Conservation (phyloP, 2,113 vertebrate species). For the Drymodes brunneopygia region DNA sequence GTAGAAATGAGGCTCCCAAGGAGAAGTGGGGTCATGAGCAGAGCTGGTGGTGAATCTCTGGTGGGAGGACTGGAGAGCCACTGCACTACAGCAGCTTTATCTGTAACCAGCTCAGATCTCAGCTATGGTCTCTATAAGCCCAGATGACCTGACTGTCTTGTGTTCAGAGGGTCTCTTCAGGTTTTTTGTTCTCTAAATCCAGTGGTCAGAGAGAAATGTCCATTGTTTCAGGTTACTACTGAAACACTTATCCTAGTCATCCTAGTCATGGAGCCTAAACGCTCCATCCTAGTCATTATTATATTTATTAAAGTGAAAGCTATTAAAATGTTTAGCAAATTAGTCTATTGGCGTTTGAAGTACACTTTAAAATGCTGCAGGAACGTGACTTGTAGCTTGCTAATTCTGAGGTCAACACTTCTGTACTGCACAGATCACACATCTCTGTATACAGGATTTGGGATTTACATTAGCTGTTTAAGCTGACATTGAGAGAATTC, state of each 20-base stretch:
- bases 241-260: too few species aligned
- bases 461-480: neutral
- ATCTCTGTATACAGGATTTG: neutral
- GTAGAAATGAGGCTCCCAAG: neutral
- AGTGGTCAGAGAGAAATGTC: neutral
- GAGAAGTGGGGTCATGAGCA: neutral
- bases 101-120: neutral
- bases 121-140: neutral
- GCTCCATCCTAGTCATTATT: too few species aligned
- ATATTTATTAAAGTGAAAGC: neutral
- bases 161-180: neutral
- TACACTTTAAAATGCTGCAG: neutral
- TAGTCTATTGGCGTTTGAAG: neutral
- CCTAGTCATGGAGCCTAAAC: too few species aligned
- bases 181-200: neutral
- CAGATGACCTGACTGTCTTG: neutral
- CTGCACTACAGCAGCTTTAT: neutral
- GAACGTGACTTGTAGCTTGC: neutral
- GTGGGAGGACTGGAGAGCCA: neutral
- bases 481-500: neutral
- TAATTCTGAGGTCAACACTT: neutral
- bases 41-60: neutral
- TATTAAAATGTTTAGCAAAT: neutral
- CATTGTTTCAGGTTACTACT: neutral
- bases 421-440: neutral